Evolutionary conservation across 2,888 invertebrate species (phyloP), one percentile per base, ranked within the genome.

Genomic region (Diabrotica balteata): DNA sequence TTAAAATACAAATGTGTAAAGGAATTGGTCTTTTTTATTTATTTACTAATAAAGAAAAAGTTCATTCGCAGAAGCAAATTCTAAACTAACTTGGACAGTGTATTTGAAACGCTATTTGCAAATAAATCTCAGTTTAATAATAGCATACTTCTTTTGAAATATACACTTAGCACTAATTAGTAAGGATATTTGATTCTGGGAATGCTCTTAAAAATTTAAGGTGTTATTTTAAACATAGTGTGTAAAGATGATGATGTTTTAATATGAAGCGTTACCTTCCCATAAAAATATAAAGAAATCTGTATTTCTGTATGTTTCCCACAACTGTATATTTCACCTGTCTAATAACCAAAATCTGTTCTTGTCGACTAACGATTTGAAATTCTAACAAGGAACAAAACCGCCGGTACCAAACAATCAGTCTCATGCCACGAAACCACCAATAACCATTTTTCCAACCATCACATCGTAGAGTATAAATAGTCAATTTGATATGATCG

Each of bases 401-500:
- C 42, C 43, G 54, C 32, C 32, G 32, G 32, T 32, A 32, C 32
- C 32, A 32, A 32, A 32, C 32, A 32, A 32, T 32, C 32, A 32
- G 32, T 32, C 32, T 32, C 32, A 79, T 77, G 75, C 78, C 73
- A 73, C 79, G 79, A 81, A 82, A 81, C 83, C 80, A 81, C 83
- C 83, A 83, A 83, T 83, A 83, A 83, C 82, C 82, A 83, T 84
- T 83, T 84, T 82, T 83, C 83, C 58, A 58, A 81, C 82, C 83
- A 83, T 83, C 82, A 43, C 43, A 54, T 45, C 64, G 58, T 64
- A 80, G 80, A 79, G 80, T 83, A 81, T 83, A 83, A 83, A 83
- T 82, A 83, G 82, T 79, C 81, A 80, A 83, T 82, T 82, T 82
- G 83, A 83, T 84, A 82, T 81, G 83, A 84, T 83, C 82, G 80